Base-by-base conservation (phyloP, 1,140 invertebrate species). In the Cotesia typhae region DNA sequence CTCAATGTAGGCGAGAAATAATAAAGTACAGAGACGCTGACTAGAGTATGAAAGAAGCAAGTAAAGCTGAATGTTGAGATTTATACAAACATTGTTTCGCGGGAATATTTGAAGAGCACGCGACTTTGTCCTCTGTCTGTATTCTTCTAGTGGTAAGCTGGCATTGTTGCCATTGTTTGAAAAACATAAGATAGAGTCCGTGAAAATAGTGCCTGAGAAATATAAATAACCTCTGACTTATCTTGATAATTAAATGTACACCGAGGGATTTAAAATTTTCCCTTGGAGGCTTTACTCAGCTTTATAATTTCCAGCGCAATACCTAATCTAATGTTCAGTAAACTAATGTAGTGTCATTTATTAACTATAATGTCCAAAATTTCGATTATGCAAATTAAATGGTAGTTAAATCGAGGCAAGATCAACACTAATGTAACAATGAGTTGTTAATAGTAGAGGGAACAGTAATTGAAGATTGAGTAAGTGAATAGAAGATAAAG, bases 201-300 rank as follows among this genome's bases (percentile, higher is more conserved):
- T 57, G 14, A 20, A 60, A 60, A 57, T 47, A 7, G 70, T 55
- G 7, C 37, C 9, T 6, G 10, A n/a, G 59, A 63, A 41, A 52
- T 52, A 67, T 74, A 74, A 64, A 74, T 60, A 72, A 72, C 12
- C 4, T 51, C 17, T 10, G 47, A 52, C 51, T 68, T 53, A 74
- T 74, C 66, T 73, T 73, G 72, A 73, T 73, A 73, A 73, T 73
- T 73, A 69, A 67, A 73, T 73, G 69, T 65, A 73, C 68, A 60
- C 66, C 66, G 47, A 53, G 66, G 47, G 57, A 61, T 47, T 57
- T 12, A 38, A 66, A 14, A 47, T 47, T 47, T 47, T 47, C 41
- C 41, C 5, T 47, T 10, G 41, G 41, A 47, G 41, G 10, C 41
- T 47, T 47, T 9, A 47, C 41, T 47, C 41, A 9, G 10, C 41